Base-by-base conservation (phyloP, 2,113 vertebrate genomes). In the Bombycilla garrulus region DNA sequence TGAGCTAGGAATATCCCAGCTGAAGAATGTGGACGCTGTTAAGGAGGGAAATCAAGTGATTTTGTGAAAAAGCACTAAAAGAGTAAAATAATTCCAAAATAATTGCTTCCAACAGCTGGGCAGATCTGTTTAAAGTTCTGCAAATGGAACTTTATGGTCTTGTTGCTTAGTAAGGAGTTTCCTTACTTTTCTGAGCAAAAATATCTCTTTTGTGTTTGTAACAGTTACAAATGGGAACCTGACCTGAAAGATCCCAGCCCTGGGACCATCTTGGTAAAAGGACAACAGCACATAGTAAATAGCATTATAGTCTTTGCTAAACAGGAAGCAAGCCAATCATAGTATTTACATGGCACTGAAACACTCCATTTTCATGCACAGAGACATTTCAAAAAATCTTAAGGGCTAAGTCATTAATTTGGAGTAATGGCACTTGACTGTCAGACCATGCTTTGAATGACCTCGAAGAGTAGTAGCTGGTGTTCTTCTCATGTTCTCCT, bases 1-100 rank as follows among this genome's bases (percentile, higher is more conserved):
- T 83, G 66, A 88, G 65, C 71, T 83, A 77, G 62, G 38, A 67
- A n/a, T 78, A 26, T 86, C 71, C 48, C 62, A 83, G 60, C 31
- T 90, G 56, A 88, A 83, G 51, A 91, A 88, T n/a, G 22, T 38
- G n/a, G 18, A 81, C 22, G 25, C 65, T 64, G 10, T 31, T 53
- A 78, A 74, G 28, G 67, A 79, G 20, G 31, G 86, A 88, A 90
- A 92, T 60, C 0, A 84, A 47, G 26, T 65, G 44, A 58, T 57
- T 70, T 70, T 78, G 26, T 81, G 44, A 70, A 53, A 86, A 88
- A 66, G 18, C 17, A 25, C 67, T 80, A 48, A 35, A 79, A 31
- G 20, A 81, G n/a, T 35, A 92, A 86, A 94, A 54, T n/a, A 65
- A 82, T 73, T 9, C 4, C 6, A 8, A 61, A 74, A 73, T 1